Evolutionary conservation across 2,797 vertebrate species (phyloP).

Genomic region (Hafferia zeledoni): DNA sequence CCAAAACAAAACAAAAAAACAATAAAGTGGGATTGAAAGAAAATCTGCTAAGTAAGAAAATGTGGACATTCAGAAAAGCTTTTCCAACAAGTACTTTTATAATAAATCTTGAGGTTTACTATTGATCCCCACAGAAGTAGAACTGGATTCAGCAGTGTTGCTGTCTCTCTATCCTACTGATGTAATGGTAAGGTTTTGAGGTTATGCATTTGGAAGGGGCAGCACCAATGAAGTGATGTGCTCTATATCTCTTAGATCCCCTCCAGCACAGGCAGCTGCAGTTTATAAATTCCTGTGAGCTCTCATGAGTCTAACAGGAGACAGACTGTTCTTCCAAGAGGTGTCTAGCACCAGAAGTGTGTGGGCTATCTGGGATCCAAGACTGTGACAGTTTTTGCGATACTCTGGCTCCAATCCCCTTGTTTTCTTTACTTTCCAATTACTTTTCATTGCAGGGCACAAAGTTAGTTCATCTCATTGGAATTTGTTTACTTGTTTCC

Average conservation of each 20-base stretch:
- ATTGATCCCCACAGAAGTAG: neutral
- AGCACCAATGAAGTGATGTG: neutral
- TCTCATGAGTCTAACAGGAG: neutral
- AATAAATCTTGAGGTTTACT: neutral
- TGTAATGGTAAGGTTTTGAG: rapidly evolving
- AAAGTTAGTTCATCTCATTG: constrained; percentile 20
- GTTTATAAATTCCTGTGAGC: neutral
- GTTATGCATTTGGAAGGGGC: neutral
- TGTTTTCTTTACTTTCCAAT: constrained; percentile 17
- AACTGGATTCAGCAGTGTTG: neutral
- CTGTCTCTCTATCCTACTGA: neutral
- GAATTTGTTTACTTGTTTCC: constrained; percentile 44
- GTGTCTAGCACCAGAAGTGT: neutral
- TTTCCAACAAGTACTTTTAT: neutral
- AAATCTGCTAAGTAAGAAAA: neutral
- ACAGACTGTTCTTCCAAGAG: constrained; percentile 47
- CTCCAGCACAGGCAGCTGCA: neutral
- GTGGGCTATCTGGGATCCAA: neutral
- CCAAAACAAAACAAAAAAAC: neutral
- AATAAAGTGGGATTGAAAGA: neutral
- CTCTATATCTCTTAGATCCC: neutral
- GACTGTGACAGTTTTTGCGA: neutral
- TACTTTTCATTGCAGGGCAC: constrained; percentile 5
- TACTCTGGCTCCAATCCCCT: neutral
- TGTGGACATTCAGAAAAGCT: neutral